Base-by-base conservation (phyloP, 2,888 invertebrate species). In the Hanleya hanleyi region DNA sequence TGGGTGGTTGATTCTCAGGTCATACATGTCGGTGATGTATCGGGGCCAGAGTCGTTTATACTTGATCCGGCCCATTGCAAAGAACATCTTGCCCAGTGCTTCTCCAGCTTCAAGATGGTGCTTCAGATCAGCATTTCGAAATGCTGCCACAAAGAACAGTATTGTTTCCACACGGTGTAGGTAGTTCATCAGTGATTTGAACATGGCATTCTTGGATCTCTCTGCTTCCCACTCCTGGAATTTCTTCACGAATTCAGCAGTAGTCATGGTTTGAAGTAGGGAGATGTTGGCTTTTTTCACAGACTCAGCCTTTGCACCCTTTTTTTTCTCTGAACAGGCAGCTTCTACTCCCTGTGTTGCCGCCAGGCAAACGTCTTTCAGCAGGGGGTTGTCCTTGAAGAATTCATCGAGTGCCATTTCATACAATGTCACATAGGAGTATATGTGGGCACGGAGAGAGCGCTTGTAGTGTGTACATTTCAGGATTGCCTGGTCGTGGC, bases 61-160 rank as follows among this genome's bases (percentile, higher is more conserved):
- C 73, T 72, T 72, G 41, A 74, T 50, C n/a, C 73, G 5, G 50
- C 75, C 67, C 29, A 71, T 32, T 18, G 74, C 71, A 37, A 75
- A 75, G 61, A 76, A 41, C 12, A 41, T 41, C 12, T 15, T 76
- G 51, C 66, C 71, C 64, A 75, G 68, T 26, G 22, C 32, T 36
- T 76, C 73, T 66, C 70, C 70, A 41, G 73, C 76, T 67, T 75
- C 62, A 15, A 76, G 76, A 67, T 76, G 76, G 47, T 75, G 73
- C 32, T 38, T 57, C n/a, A n/a, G n/a, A 26, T 33, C 33, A 62
- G 71, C 36, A 75, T 76, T 67, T 49, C 69, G 74, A 51, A 71
- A 36, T 67, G 68, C 76, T 22, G 71, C 71, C 1, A 76, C 67
- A 70, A 75, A 76, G 36, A 70, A 64, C 18, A 41, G 47, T 12